Conservation (phyloP, 2,113 vertebrate genomes). For the Aspidoscelis tigris region DNA sequence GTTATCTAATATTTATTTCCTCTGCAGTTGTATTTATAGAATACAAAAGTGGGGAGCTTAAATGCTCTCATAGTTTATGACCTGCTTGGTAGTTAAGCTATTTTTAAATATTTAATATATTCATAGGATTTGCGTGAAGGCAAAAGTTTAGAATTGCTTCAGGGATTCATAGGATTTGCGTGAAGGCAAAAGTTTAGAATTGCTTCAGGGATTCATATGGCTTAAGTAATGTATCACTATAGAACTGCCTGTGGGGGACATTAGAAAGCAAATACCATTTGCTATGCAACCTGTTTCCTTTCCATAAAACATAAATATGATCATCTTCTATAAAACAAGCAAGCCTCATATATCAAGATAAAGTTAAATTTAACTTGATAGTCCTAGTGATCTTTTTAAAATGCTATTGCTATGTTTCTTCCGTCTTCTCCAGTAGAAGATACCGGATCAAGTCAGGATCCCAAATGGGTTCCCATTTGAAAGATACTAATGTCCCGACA, state of each 20-base stretch:
- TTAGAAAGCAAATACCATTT: not conserved
- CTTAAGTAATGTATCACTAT: slow-evolving; percentile 4
- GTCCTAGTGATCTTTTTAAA: not conserved
- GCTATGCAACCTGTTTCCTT: not conserved
- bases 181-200: slow-evolving; percentile 21
- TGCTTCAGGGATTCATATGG: slow-evolving; percentile 23
- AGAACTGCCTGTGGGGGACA: slow-evolving; percentile 1
- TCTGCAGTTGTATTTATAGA: slow-evolving; percentile 15
- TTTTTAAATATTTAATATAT: slow-evolving; percentile 43
- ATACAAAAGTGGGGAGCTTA: slow-evolving; percentile 20
- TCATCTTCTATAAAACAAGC: not conserved
- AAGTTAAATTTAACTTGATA: not conserved
- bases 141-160: slow-evolving; percentile 24
- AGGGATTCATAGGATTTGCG: slow-evolving; percentile 31
- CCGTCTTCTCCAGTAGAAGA: not conserved
- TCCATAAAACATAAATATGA: not conserved
- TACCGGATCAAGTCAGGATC: not conserved
- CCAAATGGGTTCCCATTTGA: not conserved
- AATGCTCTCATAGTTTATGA: slow-evolving; percentile 21
- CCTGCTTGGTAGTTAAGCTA: slow-evolving; percentile 17
- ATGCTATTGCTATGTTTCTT: not conserved
- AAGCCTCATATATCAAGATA: not conserved
- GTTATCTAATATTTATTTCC: slow-evolving; percentile 33
- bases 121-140: slow-evolving; percentile 27
- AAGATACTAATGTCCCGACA: not conserved